Base-by-base conservation (phyloP, 1,140 invertebrate species). In the Babylonia areolata region DNA sequence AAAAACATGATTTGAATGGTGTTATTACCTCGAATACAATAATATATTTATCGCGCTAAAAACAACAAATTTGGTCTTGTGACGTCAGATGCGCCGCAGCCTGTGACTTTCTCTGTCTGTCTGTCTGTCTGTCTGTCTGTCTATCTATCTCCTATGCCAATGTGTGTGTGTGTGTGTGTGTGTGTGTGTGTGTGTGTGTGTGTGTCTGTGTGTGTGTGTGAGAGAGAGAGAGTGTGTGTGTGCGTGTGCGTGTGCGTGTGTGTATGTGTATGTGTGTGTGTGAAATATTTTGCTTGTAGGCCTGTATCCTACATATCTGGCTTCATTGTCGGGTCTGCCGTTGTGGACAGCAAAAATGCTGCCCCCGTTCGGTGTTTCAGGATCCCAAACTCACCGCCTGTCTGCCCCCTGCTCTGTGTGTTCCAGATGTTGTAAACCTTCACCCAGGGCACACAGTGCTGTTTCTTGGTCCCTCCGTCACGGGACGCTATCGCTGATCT, bases 71-170 rank as follows among this genome's bases (percentile, higher is more conserved):
- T n/a, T n/a, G n/a, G n/a, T n/a, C n/a, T n/a, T n/a, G n/a, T n/a
- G n/a, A n/a, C n/a, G n/a, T n/a, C n/a, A n/a, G n/a, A n/a, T n/a
- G n/a, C n/a, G n/a, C 46, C 46, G 9, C 46, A 12, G 46, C 17
- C 0, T 51, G 46, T 51, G 46, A 12, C 46, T 51, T 17, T 12
- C 20, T 78, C 15, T 42, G 77, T 46, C 15, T n/a, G 77, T 78
- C 15, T 78, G 77, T 46, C 6, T 78, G 37, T 78, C 15, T 78
- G 77, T 78, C 15, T 78, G 77, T 78, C 15, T 78, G 69, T 73
- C 31, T 64, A 23, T 69, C 23, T 69, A 5, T 69, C 23, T 69
- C 23, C 28, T 35, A 31, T 35, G 71, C 1, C 31, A 0, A 31
- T 6, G 12, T 17, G 31, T 35, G 71, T 20, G 12, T 73, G 71